Evolutionary conservation across 2,797 vertebrate genomes (phyloP).

Genomic region (Chloroceryle amazona): DNA sequence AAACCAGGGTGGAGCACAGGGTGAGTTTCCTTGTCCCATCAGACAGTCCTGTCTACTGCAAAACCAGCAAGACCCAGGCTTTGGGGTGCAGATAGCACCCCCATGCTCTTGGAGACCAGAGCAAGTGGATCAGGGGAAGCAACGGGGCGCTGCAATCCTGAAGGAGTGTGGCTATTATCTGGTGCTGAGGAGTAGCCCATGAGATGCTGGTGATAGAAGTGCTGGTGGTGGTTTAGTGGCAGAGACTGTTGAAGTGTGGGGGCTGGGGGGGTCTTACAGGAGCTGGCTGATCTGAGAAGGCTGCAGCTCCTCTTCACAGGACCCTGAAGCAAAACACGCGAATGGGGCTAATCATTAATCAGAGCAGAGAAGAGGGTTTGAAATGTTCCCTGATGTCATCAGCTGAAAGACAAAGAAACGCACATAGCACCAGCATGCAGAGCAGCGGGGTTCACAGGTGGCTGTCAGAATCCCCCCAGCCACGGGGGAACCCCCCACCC

Average conservation of each 20-base stretch:
- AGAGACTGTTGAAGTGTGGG: fast-evolving
- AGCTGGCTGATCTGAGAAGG: background rate
- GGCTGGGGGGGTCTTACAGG: background rate
- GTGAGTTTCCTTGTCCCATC: background rate
- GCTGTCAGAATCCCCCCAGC: background rate
- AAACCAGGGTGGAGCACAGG: fast-evolving
- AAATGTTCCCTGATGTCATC: background rate
- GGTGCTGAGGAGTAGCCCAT: background rate
- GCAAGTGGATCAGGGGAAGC: background rate
- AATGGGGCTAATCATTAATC: background rate
- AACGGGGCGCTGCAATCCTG: background rate
- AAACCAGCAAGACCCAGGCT: background rate
- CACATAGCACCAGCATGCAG: background rate
- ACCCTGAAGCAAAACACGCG: background rate
- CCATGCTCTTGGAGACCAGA: background rate
- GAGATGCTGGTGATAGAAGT: background rate
- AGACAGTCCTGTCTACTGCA: background rate
- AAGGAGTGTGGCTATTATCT: background rate
- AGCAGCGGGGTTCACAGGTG: background rate
- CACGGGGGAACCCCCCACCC: fast-evolving
- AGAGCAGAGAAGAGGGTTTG: background rate
- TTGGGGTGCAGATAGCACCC: background rate
- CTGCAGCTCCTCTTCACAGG: background rate
- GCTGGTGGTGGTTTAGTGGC: too few species aligned
- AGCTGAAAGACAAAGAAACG: background rate